Evolutionary conservation across 2,888 invertebrate genomes (phyloP), one percentile per base, ranked within the genome.

Genomic region (Polymixis lichenea): DNA sequence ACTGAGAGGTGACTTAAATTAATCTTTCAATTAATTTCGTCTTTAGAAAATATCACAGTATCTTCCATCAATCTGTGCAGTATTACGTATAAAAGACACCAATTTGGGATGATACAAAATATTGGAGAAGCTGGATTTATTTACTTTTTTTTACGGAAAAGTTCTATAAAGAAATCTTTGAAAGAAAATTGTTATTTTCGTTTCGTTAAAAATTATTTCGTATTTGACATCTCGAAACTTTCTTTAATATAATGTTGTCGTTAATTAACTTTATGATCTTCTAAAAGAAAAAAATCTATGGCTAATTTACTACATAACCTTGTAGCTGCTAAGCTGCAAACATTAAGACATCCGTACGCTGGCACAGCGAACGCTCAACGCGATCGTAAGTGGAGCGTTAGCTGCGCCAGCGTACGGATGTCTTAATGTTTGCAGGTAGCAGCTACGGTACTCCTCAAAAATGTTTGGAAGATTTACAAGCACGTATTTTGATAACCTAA

Each of bases 1-100:
- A 64, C 61, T 72, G 72, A 83, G 77, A 72, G 72, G 70, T 64
- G 80, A 66, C 62, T 77, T 53, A 84, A 76, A 87, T 86, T 86
- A 88, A 85, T 84, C 83, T 75, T 62, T 79, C 80, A 87, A 89
- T 88, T 88, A 90, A 87, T 88, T 86, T 87, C 78, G 81, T 84
- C 82, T 87, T 83, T 76, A 62, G 58, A 81, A 87, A 87, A 85
- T 85, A 86, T 77, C 46, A 58, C 73, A 60, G 46, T 78, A 65
- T 68, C 72, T 65, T 75, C 75, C 69, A 53, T 49, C 53, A 64
- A 73, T 80, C 68, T 9, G n/a, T n/a, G n/a, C n/a, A n/a, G n/a
- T n/a, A n/a, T n/a, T n/a, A n/a, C n/a, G n/a, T n/a, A n/a, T n/a
- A n/a, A n/a, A n/a, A n/a, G n/a, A n/a, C 32, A 72, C 19, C 65